Conservation (phyloP, 2,888 invertebrate species). For the Sesia apiformis region DNA sequence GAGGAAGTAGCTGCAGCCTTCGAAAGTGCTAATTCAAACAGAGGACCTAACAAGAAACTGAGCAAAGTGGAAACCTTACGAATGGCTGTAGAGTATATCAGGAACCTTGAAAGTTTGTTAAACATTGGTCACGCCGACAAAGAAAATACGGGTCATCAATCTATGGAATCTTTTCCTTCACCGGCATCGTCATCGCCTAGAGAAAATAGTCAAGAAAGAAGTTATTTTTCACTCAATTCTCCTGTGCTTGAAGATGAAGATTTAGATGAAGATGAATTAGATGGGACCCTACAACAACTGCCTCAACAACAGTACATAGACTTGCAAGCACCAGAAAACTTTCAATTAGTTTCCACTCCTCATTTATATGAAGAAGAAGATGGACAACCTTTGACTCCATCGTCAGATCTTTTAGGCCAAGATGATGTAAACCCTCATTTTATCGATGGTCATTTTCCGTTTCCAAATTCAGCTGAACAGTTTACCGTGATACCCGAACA, state of each 20-base stretch:
- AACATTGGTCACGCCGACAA: conserved; percentile 78
- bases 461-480: conserved; percentile 64
- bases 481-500: conserved; percentile 70
- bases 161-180: conserved; percentile 67
- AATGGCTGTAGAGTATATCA: conserved; percentile 93
- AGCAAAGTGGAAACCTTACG: conserved; percentile 92
- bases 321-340: conserved; percentile 75
- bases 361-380: conserved; percentile 78
- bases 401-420: conserved; percentile 58
- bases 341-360: conserved; percentile 76
- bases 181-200: conserved; percentile 67
- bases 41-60: conserved; percentile 83
- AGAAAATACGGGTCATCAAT: conserved; percentile 50
- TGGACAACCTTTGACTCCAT: conserved; percentile 71
- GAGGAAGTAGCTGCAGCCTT: conserved; percentile 84
- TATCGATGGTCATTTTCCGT: conserved; percentile 66
- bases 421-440: conserved; percentile 68
- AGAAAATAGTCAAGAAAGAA: conserved; percentile 70
- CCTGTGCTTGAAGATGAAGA: conserved; percentile 64
- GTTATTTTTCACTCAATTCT: conserved; percentile 58
- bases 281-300: conserved; percentile 56
- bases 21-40: conserved; percentile 77
- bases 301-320: conserved; percentile 75
- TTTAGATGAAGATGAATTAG: conserved; percentile 59
- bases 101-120: conserved; percentile 84